Evolutionary conservation across 2,888 invertebrate genomes (phyloP).

Genomic region (Xanthia icteritia): DNA sequence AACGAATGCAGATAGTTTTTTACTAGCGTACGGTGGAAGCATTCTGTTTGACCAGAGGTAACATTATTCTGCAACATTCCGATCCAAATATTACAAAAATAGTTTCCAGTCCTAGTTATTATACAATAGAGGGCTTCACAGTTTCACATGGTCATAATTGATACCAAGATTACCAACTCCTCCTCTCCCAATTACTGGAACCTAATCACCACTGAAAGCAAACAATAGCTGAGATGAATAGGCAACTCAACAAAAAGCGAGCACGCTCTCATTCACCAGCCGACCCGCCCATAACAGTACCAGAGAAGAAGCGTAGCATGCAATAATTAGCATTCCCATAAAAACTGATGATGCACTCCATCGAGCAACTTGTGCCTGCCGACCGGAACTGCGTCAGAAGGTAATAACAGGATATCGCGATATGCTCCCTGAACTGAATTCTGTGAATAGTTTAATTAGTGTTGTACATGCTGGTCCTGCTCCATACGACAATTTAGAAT

Average conservation of each 20-base stretch:
- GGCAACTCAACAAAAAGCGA: slow-evolving; percentile 34
- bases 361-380: slow-evolving; percentile 69
- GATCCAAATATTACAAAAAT: background rate
- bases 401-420: slow-evolving; percentile 53
- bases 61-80: background rate
- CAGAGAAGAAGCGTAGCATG: slow-evolving; percentile 73
- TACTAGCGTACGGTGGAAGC: background rate
- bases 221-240: slow-evolving; percentile 41
- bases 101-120: background rate
- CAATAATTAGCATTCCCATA: slow-evolving; percentile 74
- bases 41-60: background rate
- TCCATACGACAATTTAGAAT: too few relatives aligned
- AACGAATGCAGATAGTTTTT: background rate
- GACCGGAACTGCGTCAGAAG: slow-evolving; percentile 63
- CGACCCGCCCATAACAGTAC: slow-evolving; percentile 75
- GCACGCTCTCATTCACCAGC: slow-evolving; percentile 77
- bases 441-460: slow-evolving; percentile 33
- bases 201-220: slow-evolving; percentile 3
- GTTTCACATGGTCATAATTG: background rate
- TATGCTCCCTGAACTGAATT: slow-evolving; percentile 34
- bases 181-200: background rate
- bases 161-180: background rate
- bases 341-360: slow-evolving; percentile 77
- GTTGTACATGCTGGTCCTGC: background rate
- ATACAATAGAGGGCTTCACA: background rate